These are phyloP conservation scores for Dasyurus viverrinus DNA, from an alignment of 2,113 vertebrate species.

Conservation along the genomic window DNA sequence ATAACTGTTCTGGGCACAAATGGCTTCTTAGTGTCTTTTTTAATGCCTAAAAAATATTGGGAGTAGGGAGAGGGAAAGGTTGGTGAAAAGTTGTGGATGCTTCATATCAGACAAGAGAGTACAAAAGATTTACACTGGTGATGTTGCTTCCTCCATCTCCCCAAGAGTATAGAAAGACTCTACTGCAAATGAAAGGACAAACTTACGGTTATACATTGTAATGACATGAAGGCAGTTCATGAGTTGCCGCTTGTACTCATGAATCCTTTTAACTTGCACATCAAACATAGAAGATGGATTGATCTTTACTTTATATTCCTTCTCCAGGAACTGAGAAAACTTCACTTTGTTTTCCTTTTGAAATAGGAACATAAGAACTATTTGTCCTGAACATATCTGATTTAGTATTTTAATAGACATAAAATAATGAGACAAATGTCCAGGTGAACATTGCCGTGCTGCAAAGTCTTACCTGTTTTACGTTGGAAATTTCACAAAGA, in stretches of 20 bases:
- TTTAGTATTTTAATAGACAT: background rate
- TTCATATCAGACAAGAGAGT: no score
- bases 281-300: conserved; percentile 97
- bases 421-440: background rate
- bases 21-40: conserved; percentile 86
- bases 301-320: conserved; percentile 92
- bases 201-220: conserved; percentile 97
- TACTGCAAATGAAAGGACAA: fast-evolving
- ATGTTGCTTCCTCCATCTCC: background rate
- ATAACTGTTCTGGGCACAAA: conserved; percentile 96
- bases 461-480: conserved; percentile 90
- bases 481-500: conserved; percentile 91
- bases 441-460: fast-evolving
- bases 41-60: conserved; percentile 88
- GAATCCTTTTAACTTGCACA: conserved; percentile 97
- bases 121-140: fast-evolving
- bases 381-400: background rate
- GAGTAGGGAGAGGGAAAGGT: background rate
- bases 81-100: background rate
- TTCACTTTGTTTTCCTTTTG: conserved; percentile 96
- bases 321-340: conserved; percentile 93
- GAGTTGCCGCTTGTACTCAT: conserved; percentile 98
- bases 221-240: conserved; percentile 97
- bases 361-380: background rate
- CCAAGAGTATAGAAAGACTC: no score